A percentile compares a stretch with the other conserved stretches of the same genome.
Conservation (phyloP, 2,888 invertebrate genomes). For the Netelia fuscicornis region DNA sequence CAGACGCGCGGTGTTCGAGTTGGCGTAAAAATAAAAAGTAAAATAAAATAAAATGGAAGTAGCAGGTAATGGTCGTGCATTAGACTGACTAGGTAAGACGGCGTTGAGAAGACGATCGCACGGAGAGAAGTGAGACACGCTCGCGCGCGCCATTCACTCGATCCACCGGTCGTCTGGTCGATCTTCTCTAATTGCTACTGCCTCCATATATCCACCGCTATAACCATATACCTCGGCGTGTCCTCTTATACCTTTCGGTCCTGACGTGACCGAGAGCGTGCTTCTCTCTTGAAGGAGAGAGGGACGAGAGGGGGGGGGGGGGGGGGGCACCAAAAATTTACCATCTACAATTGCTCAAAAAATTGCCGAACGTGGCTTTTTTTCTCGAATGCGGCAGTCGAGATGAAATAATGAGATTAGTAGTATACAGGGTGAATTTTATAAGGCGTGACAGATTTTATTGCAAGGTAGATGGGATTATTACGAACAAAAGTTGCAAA, state of each 20-base stretch:
- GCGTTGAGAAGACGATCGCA: constrained; percentile 2
- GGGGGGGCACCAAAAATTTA: constrained; percentile 11
- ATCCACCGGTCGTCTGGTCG: constrained; percentile 27
- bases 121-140: constrained; percentile 26
- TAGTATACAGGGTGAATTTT: too few species aligned
- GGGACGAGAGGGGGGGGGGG: too few species aligned
- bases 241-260: constrained; percentile 2
- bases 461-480: too few species aligned
- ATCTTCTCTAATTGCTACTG: constrained; percentile 49
- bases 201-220: constrained; percentile 5
- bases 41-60: constrained; percentile 6
- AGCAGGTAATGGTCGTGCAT: constrained; percentile 51
- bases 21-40: constrained; percentile 18
- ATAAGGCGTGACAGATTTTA: too few species aligned
- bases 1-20: background rate
- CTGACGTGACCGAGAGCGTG: background rate
- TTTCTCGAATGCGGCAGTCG: background rate
- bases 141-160: constrained; percentile 26
- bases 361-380: background rate
- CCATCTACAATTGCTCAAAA: constrained; percentile 36
- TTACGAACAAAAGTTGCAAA: too few species aligned
- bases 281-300: background rate
- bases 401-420: background rate
- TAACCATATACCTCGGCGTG: constrained; percentile 1
- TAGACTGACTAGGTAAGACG: constrained; percentile 50